Evolutionary conservation across 2,888 invertebrate genomes (phyloP).

Genomic region (Amaurobius ferox): DNA sequence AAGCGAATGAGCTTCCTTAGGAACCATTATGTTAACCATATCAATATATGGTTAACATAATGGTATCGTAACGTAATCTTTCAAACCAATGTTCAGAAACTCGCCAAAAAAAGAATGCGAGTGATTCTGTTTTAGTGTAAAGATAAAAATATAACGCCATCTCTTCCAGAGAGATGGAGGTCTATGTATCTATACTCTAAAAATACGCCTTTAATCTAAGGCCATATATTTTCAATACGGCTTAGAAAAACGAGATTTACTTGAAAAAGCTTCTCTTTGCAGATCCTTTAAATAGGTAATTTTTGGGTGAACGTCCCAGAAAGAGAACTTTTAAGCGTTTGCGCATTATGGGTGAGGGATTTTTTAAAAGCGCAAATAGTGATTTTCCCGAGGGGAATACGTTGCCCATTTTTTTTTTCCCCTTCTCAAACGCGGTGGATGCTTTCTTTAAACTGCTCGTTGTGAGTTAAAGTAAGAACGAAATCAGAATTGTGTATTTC

Average conservation of each 20-base stretch:
- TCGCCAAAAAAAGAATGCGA: neutral
- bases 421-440: no score
- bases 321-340: conserved; percentile 10
- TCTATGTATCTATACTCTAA: neutral
- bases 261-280: conserved; percentile 32
- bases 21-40: no score
- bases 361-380: neutral
- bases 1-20: neutral
- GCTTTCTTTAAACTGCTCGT: no score
- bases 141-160: conserved; percentile 23
- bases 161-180: conserved; percentile 5
- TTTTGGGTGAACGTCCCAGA: conserved; percentile 22
- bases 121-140: conserved; percentile 15
- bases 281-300: conserved; percentile 30
- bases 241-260: conserved; percentile 33
- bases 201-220: neutral
- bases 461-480: no score
- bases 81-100: no score
- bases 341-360: conserved; percentile 23
- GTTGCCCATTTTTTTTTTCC: neutral
- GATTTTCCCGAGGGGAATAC: no score
- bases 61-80: no score
- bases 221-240: neutral
- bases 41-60: no score
- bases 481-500: no score